A percentile compares a stretch with the other conserved stretches of the same genome.
Conservation (phyloP, 2,797 vertebrate species). For the Catharus ustulatus region DNA sequence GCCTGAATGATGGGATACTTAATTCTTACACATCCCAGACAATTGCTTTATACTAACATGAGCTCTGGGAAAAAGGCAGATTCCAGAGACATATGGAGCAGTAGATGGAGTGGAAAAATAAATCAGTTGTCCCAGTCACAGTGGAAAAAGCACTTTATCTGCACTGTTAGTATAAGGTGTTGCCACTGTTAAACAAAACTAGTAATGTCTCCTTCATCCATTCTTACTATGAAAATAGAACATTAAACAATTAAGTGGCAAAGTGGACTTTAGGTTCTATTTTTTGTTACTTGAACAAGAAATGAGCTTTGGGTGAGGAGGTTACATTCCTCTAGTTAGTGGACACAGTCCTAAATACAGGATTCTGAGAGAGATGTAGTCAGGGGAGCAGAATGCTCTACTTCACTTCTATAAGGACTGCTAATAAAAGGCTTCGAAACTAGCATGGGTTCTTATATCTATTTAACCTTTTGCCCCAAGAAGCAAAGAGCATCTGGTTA, state of each 20-base stretch:
- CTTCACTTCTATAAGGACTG: slow-evolving; percentile 70
- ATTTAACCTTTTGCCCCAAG: slow-evolving; percentile 84
- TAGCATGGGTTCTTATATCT: slow-evolving; percentile 82
- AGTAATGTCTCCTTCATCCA: slow-evolving; percentile 63
- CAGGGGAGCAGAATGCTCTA: slow-evolving; percentile 61
- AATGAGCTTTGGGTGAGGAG: slow-evolving; percentile 54
- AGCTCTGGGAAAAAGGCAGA: slow-evolving; percentile 86
- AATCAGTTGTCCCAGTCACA: slow-evolving; percentile 79
- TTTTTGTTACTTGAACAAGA: slow-evolving; percentile 55
- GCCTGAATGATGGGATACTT: slow-evolving; percentile 95
- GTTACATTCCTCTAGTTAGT: slow-evolving; percentile 59
- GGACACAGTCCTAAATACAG: slow-evolving; percentile 65
- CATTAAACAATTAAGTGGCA: slow-evolving; percentile 68
- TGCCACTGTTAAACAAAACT: slow-evolving; percentile 65
- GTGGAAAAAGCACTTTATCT: slow-evolving; percentile 77
- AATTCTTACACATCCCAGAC: slow-evolving; percentile 95
- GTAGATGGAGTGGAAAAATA: slow-evolving; percentile 86
- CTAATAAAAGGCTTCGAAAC: slow-evolving; percentile 82
- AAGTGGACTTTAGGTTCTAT: slow-evolving; percentile 41
- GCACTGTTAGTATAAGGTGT: slow-evolving; percentile 80
- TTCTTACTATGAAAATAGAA: slow-evolving; percentile 67
- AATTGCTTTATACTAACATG: slow-evolving; percentile 90
- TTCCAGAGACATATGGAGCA: slow-evolving; percentile 89
- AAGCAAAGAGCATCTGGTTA: slow-evolving; percentile 85
- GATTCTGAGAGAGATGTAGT: slow-evolving; percentile 64